A percentile compares a stretch with the other conserved stretches of the same genome.
phyloP scores from a whole-genome alignment of 2,888 invertebrate genomes.

The Augochlorella aurata region DNA sequence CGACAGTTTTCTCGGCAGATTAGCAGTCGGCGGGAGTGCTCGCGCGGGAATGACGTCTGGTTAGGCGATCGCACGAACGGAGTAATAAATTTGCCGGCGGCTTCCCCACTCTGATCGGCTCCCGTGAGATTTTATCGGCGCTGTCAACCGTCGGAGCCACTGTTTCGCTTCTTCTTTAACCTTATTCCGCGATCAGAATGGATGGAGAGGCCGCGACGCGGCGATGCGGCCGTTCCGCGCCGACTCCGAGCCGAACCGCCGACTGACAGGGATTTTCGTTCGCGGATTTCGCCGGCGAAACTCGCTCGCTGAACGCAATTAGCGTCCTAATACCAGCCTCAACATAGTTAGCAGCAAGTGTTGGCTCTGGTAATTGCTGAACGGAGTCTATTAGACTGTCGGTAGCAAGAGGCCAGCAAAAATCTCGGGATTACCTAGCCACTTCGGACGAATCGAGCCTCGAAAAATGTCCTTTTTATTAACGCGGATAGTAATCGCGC shows the following conservation, averaged over 20 bases:
- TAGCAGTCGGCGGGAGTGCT: no score
- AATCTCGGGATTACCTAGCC: background rate
- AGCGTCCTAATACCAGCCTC: slow-evolving; percentile 24
- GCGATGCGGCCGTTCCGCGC: background rate
- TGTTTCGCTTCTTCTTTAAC: slow-evolving; percentile 31
- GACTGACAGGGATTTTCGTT: slow-evolving; percentile 23
- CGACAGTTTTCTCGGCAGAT: no score
- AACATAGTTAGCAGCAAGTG: slow-evolving; percentile 24
- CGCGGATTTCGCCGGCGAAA: slow-evolving; percentile 14
- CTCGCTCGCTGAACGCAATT: slow-evolving; percentile 19
- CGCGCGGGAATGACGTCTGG: background rate
- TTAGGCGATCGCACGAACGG: slow-evolving; percentile 17
- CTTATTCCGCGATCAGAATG: slow-evolving; percentile 13
- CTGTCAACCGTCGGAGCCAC: slow-evolving; percentile 26
- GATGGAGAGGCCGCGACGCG: background rate
- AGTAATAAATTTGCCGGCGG: slow-evolving; percentile 33
- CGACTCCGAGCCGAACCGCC: background rate
- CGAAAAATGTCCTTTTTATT: no score
- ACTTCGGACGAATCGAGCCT: background rate
- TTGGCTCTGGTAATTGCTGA: slow-evolving; percentile 19
- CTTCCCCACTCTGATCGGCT: background rate
- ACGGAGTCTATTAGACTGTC: slow-evolving; percentile 27
- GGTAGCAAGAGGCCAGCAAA: slow-evolving; percentile 16
- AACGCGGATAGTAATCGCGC: no score
- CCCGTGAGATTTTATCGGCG: slow-evolving; percentile 36